Conservation (phyloP, 2,797 vertebrate species). For the Phaenicophaeus curvirostris region DNA sequence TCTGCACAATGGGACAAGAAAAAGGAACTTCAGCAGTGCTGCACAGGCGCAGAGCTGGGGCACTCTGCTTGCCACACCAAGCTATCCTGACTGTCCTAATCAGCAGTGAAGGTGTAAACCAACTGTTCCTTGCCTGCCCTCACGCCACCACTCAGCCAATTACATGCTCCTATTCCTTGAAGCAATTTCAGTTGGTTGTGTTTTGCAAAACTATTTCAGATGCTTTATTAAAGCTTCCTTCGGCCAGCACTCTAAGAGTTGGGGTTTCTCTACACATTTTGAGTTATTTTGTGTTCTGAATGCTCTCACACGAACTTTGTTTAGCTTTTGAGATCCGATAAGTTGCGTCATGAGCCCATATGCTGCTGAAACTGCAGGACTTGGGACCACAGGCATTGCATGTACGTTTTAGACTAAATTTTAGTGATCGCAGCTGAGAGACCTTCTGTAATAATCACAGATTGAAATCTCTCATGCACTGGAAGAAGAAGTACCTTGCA, state of each 20-base stretch:
- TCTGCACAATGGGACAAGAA: fast-evolving
- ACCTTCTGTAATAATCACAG: background rate
- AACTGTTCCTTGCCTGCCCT: background rate
- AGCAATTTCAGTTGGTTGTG: background rate
- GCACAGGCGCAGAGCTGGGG: background rate
- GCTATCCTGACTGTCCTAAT: background rate
- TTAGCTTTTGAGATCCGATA: background rate
- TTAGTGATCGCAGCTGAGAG: background rate
- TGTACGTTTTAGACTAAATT: background rate
- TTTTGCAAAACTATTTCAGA: background rate
- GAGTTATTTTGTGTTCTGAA: background rate
- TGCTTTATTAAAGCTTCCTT: background rate
- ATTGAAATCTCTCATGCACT: background rate
- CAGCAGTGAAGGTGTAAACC: background rate
- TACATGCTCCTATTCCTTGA: background rate
- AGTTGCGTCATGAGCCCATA: background rate
- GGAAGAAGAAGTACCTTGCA: background rate
- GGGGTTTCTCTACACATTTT: background rate
- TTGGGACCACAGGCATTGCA: background rate
- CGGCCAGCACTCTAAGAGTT: background rate
- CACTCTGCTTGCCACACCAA: background rate
- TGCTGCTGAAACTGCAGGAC: background rate
- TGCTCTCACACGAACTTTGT: fast-evolving
- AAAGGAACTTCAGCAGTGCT: fast-evolving
- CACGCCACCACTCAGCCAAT: fast-evolving